Base-by-base conservation (phyloP, 2,113 vertebrate species). In the Stigmatopora argus region DNA sequence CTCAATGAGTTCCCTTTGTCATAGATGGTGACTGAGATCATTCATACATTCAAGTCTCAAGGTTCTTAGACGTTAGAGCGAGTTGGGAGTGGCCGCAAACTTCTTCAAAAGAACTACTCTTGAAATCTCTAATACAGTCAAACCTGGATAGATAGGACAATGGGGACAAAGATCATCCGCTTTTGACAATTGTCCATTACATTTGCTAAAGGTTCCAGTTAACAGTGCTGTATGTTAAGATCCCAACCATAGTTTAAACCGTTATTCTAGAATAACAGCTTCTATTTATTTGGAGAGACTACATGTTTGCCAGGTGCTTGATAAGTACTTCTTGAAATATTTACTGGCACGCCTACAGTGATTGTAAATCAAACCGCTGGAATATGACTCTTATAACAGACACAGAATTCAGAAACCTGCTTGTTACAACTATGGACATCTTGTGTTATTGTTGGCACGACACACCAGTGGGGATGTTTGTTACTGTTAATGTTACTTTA, bases 21-120 rank as follows among this genome's bases (percentile, higher is more conserved):
- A 75, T 62, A 81, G 71, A 82, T 81, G 52, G 84, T 83, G 78
- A 77, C 78, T 70, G 77, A 87, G 83, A 88, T 86, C 87, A 91
- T 86, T 85, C 82, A 88, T 84, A 76, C 63, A 79, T 63, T 81
- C 78, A 79, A 14, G 38, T 61, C 41, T 61, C 59, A 61, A 38
- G 73, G 74, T 83, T 72, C 83, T 70, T 81, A 79, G 80, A 84
- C 71, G 60, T 80, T 83, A 65, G 73, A 73, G 65, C 56, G 67
- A 68, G 69, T 61, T 65, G 72, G 74, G 72, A 26, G 62, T 63
- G 44, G 26, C 53, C 12, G 14, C 53, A 31, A 56, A 56, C 23
- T 15, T 1, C 7, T 56, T 51, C 18, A 51, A 51, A n/a, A n/a
- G 48, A 51, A 31, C 53, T 23, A 7, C 59, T 82, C 65, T 76